Conservation (phyloP, 2,113 vertebrate species). For the Macquaria australasica region DNA sequence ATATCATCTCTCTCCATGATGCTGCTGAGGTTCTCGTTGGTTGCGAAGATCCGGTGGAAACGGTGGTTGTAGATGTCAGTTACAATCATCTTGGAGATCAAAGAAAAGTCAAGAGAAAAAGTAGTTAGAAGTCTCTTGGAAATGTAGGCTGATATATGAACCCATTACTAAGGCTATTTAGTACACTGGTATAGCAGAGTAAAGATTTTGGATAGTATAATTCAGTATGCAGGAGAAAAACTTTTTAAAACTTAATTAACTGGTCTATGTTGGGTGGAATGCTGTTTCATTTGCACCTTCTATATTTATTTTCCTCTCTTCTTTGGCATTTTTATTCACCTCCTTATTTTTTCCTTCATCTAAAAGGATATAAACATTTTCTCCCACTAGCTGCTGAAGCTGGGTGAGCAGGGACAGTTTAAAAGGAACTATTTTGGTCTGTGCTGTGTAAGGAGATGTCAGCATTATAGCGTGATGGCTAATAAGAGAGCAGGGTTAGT, state of each 20-base stretch:
- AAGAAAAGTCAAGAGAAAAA: neutral
- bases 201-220: neutral
- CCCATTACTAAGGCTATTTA: neutral
- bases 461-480: slow-evolving; percentile 11
- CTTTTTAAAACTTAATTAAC: neutral
- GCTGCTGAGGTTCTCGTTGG: slow-evolving; percentile 98
- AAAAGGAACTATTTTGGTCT: slow-evolving; percentile 17
- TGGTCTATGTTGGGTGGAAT: too few species aligned
- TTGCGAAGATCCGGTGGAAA: slow-evolving; percentile 97
- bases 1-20: slow-evolving; percentile 99
- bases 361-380: neutral
- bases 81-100: slow-evolving; percentile 87
- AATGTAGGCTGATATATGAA: neutral
- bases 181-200: neutral
- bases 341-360: neutral
- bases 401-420: neutral
- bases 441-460: slow-evolving; percentile 23
- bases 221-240: neutral
- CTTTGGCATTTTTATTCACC: neutral
- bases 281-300: neutral
- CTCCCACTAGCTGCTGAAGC: neutral
- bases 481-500: neutral
- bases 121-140: neutral
- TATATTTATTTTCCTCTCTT: neutral
- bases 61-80: slow-evolving; percentile 99